Percentiles rank a stretch among this genome's conserved stretches.
Evolutionary conservation across 2,113 vertebrate species (phyloP).

Genomic region (Ptilonorhynchus violaceus): DNA sequence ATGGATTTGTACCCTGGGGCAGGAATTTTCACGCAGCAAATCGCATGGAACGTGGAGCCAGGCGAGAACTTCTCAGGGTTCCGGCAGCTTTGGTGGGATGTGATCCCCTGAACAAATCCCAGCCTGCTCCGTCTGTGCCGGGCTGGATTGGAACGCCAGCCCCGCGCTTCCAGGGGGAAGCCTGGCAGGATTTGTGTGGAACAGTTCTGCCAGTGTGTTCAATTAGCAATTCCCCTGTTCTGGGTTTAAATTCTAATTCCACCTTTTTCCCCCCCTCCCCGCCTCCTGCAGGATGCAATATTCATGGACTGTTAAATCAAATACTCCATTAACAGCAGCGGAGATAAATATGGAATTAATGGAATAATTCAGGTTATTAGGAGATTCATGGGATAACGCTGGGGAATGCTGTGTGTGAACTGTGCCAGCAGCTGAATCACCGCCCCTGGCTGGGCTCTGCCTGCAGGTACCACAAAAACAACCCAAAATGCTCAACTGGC

Average conservation of each 20-base stretch:
- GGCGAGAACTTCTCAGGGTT: neutral
- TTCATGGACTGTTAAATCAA: conserved; percentile 44
- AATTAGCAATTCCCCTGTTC: neutral
- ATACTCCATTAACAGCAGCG: conserved; percentile 25
- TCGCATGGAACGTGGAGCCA: neutral
- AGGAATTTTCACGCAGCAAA: neutral
- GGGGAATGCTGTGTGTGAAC: neutral
- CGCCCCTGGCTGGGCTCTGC: neutral
- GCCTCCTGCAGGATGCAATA: conserved; percentile 11
- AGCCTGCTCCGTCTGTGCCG: conserved; percentile 7
- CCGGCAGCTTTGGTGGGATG: neutral
- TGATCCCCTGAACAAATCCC: neutral
- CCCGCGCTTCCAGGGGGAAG: neutral
- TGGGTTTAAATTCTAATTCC: conserved; percentile 10
- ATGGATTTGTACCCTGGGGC: neutral
- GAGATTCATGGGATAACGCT: neutral
- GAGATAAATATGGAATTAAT: conserved; percentile 61
- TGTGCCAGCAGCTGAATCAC: neutral
- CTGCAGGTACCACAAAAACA: neutral
- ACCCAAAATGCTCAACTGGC: neutral
- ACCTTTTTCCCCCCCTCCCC: neutral
- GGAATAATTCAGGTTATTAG: conserved; percentile 37
- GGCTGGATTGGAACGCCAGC: neutral
- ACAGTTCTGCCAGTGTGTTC: neutral
- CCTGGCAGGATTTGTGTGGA: neutral